Evolutionary conservation across 1,140 invertebrate species (phyloP), one percentile per base, ranked within the genome.

Genomic region (Ostrea edulis): DNA sequence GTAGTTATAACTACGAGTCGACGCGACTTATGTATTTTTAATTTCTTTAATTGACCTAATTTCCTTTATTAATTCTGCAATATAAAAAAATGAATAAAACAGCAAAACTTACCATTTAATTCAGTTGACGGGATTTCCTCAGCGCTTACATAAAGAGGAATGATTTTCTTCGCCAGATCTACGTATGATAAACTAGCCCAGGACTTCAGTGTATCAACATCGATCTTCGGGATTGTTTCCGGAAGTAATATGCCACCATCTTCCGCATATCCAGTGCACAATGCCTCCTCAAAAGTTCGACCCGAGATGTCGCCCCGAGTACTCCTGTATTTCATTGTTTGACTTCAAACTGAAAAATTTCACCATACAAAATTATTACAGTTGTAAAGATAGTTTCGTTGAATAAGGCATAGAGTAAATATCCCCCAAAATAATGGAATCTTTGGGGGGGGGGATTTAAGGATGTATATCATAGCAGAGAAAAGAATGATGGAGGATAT

Each of bases 181-280:
- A 88, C 86, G 89, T 95, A 96, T 0, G 93, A 91, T 14, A 95
- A 88, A 5, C 89, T 86, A 17, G 90, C 89, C 95, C 95, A 96
- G 14, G 88, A 77, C n/a, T 91, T 88, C 0, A 96, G 65, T 4
- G 90, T 92, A 12, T 93, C 90, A 25, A 51, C 8, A 14, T 91
- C 62, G 3, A 96, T 82, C 0, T 77, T 52, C 17, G 95, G 95
- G 53, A 96, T 91, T 7, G 17, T 14, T 84, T 95, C 93, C 77
- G 95, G 95, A 12, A 96, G 82, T 14, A 94, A 93, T n/a, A 96
- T 91, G 0, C 95, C 95, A 14, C 95, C 95, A 91, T 96, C 95
- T 77, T 89, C 89, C 9, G 95, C 93, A 92, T 94, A 96, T 9
- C 95, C 95, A 87, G 93, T 92, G 82, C 94, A 93, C 20, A 96